A percentile compares a stretch with the other conserved stretches of the same genome.
Conservation (phyloP, 2,888 invertebrate species). For the Phaonia tiefii region DNA sequence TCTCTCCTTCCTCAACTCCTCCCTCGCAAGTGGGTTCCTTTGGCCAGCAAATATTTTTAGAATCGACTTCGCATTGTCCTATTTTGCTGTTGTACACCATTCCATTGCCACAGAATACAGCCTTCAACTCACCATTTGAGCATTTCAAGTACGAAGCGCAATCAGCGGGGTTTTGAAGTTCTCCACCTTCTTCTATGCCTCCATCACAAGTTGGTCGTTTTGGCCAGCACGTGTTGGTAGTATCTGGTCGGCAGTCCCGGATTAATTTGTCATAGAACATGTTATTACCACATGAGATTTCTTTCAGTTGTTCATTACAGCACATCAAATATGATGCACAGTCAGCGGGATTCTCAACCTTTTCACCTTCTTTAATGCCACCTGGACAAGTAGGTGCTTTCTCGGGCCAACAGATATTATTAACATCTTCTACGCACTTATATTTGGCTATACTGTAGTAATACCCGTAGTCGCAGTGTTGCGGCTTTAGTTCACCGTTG, state of each 20-base stretch:
- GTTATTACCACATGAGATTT: constrained; percentile 68
- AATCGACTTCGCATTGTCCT: constrained; percentile 36
- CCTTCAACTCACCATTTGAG: constrained; percentile 12
- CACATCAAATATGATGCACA: constrained; percentile 69
- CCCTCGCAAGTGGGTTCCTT: not conserved
- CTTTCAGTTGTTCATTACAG: constrained; percentile 58
- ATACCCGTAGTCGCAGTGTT: constrained; percentile 34
- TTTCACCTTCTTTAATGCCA: constrained; percentile 68
- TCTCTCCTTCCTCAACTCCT: constrained; percentile 1
- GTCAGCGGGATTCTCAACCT: constrained; percentile 60
- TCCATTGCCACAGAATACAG: constrained; percentile 55
- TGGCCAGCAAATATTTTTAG: not conserved
- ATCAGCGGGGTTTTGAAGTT: not conserved
- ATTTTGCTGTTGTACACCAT: constrained; percentile 68
- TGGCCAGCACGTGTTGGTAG: constrained; percentile 50
- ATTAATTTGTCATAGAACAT: constrained; percentile 66
- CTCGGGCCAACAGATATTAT: constrained; percentile 30
- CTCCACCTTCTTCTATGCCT: not conserved
- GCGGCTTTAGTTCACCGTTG: not conserved
- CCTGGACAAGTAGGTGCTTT: constrained; percentile 64
- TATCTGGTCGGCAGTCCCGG: constrained; percentile 45
- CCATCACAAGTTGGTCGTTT: not conserved
- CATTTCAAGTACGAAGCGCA: constrained; percentile 45
- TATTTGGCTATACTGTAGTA: constrained; percentile 27
- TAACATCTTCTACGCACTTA: constrained; percentile 31